Evolutionary conservation across 2,888 invertebrate genomes (phyloP).

Genomic region (Rhagophthalmus giganteus): DNA sequence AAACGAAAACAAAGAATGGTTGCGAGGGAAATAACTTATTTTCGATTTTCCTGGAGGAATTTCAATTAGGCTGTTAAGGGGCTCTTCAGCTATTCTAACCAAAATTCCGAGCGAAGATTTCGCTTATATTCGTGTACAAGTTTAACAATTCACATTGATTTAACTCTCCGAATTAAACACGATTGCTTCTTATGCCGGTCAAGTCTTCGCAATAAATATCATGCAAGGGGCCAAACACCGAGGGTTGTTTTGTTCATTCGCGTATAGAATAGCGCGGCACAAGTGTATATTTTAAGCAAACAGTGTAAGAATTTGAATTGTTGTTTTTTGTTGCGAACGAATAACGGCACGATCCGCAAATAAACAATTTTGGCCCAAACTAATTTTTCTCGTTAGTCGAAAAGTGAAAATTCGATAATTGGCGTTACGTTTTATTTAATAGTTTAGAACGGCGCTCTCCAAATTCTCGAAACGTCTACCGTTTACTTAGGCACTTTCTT

Average conservation of each 20-base stretch:
- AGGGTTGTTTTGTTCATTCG: conserved; percentile 35
- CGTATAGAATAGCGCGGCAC: conserved; percentile 35
- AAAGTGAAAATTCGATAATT: no score
- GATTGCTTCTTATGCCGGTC: conserved; percentile 44
- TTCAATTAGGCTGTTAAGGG: conserved; percentile 35
- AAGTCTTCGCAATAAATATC: conserved; percentile 45
- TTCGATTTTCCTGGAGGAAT: conserved; percentile 33
- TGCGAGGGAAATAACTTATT: conserved; percentile 16
- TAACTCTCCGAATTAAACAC: conserved; percentile 39
- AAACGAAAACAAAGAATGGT: conserved; percentile 15
- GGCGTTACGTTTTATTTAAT: no score
- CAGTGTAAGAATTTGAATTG: conserved; percentile 14
- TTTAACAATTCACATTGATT: conserved; percentile 34
- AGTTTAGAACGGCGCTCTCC: no score
- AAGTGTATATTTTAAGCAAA: conserved; percentile 22
- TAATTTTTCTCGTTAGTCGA: no score
- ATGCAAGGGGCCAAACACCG: conserved; percentile 30
- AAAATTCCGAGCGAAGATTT: conserved; percentile 29
- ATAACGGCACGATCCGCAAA: no score
- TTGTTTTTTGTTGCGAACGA: no score
- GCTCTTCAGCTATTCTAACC: conserved; percentile 22
- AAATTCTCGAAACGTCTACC: no score
- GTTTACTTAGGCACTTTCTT: no score
- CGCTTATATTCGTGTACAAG: conserved; percentile 24
- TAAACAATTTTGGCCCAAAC: no score